phyloP scores from a whole-genome alignment of 2,113 vertebrate species.

The Alligator sinensis region DNA sequence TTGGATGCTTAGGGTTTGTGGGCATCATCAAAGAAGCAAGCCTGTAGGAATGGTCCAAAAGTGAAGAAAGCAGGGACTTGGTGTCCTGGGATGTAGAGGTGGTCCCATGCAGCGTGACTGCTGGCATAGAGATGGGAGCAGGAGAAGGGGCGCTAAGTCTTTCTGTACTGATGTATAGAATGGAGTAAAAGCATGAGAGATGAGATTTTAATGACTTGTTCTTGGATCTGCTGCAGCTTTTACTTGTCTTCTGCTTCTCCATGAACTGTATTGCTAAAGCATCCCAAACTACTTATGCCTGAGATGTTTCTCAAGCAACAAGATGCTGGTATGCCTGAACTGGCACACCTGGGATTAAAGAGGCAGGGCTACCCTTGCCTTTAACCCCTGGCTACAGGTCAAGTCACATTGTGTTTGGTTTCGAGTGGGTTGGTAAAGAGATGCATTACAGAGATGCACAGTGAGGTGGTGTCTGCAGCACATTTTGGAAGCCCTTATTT shows the following conservation, averaged over 20 bases:
- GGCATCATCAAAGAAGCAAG: background rate
- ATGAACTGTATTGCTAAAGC: accelerated
- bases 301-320: background rate
- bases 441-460: background rate
- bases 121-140: no score
- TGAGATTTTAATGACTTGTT: background rate
- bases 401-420: background rate
- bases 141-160: background rate
- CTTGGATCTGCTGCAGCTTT: background rate
- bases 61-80: background rate
- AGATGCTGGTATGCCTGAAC: background rate
- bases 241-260: background rate
- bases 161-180: background rate
- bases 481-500: accelerated
- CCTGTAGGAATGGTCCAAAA: background rate
- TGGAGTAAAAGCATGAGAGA: background rate
- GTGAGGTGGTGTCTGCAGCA: background rate
- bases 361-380: accelerated
- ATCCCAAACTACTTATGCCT: background rate
- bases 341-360: background rate
- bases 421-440: background rate
- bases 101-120: background rate
- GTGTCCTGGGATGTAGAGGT: background rate
- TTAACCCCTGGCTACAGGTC: accelerated
- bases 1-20: background rate